Evolutionary conservation across 2,888 invertebrate genomes (phyloP).

Genomic region (Caenorhabditis macrosperma): DNA sequence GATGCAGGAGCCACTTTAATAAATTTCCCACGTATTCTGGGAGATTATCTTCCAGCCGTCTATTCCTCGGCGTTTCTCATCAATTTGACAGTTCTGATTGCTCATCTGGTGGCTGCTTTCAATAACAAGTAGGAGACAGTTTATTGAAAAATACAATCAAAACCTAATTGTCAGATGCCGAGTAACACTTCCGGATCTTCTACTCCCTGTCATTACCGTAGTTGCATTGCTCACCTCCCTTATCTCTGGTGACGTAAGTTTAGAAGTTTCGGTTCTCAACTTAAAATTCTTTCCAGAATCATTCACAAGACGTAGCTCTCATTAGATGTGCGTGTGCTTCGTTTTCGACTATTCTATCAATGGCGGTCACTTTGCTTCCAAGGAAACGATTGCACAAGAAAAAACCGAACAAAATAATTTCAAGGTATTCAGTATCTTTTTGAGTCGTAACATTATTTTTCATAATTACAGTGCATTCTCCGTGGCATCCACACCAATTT

Average conservation of each 20-base stretch:
- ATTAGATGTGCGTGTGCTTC: slow-evolving; percentile 59
- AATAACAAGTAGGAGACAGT: slow-evolving; percentile 39
- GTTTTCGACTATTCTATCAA: slow-evolving; percentile 49
- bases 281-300: slow-evolving; percentile 6
- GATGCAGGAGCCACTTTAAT: slow-evolving; percentile 46
- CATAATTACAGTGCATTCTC: slow-evolving; percentile 70
- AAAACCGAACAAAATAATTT: slow-evolving; percentile 58
- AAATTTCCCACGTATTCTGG: slow-evolving; percentile 16
- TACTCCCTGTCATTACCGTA: slow-evolving; percentile 41
- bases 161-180: slow-evolving; percentile 46
- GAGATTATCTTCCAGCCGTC: neutral
- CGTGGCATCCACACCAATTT: slow-evolving; percentile 71
- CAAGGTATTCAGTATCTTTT: slow-evolving; percentile 34
- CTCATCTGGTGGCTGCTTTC: slow-evolving; percentile 35
- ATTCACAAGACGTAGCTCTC: slow-evolving; percentile 50
- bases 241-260: slow-evolving; percentile 8
- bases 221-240: slow-evolving; percentile 29
- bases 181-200: slow-evolving; percentile 59
- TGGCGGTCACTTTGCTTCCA: slow-evolving; percentile 59
- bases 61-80: slow-evolving; percentile 1
- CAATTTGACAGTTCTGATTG: neutral
- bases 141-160: neutral
- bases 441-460: neutral
- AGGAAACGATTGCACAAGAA: slow-evolving; percentile 62
- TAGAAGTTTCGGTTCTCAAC: neutral